These are phyloP conservation scores for Fissipunctia ypsillon DNA, from an alignment of 2,888 invertebrate genomes.

Conservation along the genomic window DNA sequence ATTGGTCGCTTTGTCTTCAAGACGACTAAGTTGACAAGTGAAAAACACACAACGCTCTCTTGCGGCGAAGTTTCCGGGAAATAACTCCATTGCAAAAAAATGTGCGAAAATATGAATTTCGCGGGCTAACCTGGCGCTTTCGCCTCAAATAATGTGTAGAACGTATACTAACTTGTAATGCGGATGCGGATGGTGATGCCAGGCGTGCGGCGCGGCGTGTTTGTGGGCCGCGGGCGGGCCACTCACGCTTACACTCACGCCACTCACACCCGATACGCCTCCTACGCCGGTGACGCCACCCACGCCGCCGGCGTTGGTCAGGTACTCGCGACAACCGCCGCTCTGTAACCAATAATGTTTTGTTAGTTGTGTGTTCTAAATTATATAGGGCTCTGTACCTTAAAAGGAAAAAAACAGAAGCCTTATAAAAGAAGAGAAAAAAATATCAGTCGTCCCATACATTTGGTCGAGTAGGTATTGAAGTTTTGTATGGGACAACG, in stretches of 20 bases:
- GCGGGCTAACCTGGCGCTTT: not conserved
- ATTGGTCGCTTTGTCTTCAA: too few relatives aligned
- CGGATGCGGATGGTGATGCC: conserved; percentile 87
- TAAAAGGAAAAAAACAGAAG: too few relatives aligned
- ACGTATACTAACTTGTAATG: conserved; percentile 83
- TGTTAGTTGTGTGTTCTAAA: not conserved
- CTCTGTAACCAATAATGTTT: conserved; percentile 72
- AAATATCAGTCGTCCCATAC: too few relatives aligned
- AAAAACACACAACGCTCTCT: too few relatives aligned
- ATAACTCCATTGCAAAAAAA: not conserved
- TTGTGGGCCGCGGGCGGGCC: conserved; percentile 82
- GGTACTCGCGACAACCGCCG: conserved; percentile 86
- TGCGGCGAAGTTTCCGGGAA: too few relatives aligned
- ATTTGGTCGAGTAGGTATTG: too few relatives aligned
- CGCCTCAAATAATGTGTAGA: too few relatives aligned
- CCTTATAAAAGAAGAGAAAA: too few relatives aligned
- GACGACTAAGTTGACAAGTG: too few relatives aligned
- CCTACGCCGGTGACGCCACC: conserved; percentile 64
- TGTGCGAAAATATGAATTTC: not conserved
- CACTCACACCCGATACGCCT: conserved; percentile 62
- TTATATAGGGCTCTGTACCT: too few relatives aligned
- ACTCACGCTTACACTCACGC: conserved; percentile 86
- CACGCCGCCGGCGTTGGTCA: conserved; percentile 68
- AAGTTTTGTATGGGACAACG: too few relatives aligned
- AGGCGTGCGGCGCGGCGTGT: conserved; percentile 80